Percentiles rank a stretch among this genome's conserved stretches.
These are phyloP conservation scores for Andricus quercusramuli DNA, from an alignment of 2,888 invertebrate genomes.

Conservation along the genomic window DNA sequence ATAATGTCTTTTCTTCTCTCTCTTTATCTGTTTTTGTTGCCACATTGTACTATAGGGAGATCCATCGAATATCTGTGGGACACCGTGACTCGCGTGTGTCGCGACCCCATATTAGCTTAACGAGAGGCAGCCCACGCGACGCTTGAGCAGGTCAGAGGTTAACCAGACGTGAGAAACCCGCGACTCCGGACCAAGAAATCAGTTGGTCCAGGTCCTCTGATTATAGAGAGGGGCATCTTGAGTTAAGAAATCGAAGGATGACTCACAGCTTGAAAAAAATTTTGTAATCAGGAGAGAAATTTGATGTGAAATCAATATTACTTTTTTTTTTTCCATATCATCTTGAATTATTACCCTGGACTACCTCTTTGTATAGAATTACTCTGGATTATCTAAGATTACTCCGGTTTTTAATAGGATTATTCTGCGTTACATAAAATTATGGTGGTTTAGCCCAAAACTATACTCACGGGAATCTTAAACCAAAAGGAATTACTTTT, in stretches of 20 bases:
- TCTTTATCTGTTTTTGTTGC: not conserved
- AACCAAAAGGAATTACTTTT: too few relatives aligned
- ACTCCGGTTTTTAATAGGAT: too few relatives aligned
- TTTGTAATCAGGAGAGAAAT: constrained; percentile 47
- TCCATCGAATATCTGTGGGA: constrained; percentile 39
- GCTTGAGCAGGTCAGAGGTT: constrained; percentile 71
- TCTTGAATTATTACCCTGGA: too few relatives aligned
- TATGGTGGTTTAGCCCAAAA: too few relatives aligned
- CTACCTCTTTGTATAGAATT: too few relatives aligned
- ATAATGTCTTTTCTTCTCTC: not conserved
- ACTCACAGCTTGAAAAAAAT: constrained; percentile 34
- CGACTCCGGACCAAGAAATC: constrained; percentile 44
- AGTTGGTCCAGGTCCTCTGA: constrained; percentile 53
- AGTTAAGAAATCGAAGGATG: constrained; percentile 27
- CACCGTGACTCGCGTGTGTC: constrained; percentile 58
- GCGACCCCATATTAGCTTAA: constrained; percentile 71
- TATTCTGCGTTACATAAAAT: too few relatives aligned
- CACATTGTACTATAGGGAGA: constrained; percentile 7
- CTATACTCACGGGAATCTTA: too few relatives aligned
- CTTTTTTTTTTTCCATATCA: too few relatives aligned
- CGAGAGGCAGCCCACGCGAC: constrained; percentile 75
- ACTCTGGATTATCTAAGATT: too few relatives aligned
- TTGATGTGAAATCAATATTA: constrained; percentile 13
- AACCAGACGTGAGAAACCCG: constrained; percentile 74
- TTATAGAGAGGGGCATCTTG: not conserved